Evolutionary conservation across 2,113 vertebrate species (phyloP).

Genomic region (Paradoxurus hermaphroditus): DNA sequence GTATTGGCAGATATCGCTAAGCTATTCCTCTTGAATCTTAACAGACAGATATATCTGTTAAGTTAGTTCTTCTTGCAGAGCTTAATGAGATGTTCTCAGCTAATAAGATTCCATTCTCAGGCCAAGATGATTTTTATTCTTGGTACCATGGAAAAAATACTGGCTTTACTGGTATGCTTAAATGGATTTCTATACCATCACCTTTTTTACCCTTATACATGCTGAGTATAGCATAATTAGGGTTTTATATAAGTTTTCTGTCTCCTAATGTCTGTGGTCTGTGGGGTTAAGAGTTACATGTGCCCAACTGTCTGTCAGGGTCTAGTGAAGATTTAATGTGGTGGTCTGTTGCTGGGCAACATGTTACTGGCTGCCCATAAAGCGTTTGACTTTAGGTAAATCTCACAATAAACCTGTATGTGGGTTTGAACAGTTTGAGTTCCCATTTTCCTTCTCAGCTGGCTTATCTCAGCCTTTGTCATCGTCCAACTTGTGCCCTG

Average conservation of each 20-base stretch:
- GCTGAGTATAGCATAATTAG: background rate
- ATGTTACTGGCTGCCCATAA: slow-evolving; percentile 3
- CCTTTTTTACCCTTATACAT: background rate
- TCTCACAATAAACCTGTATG: slow-evolving; percentile 24
- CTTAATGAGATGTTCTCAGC: background rate
- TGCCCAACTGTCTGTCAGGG: slow-evolving; percentile 18
- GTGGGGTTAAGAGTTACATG: slow-evolving; percentile 24
- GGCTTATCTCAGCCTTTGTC: slow-evolving; percentile 42
- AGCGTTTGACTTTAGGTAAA: slow-evolving; percentile 35
- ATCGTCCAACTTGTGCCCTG: background rate
- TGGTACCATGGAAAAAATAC: background rate
- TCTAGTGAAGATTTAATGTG: slow-evolving; percentile 44
- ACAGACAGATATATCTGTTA: background rate
- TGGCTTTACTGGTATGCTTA: background rate
- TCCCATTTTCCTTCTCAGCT: slow-evolving; percentile 37
- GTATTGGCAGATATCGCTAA: background rate
- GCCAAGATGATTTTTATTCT: slow-evolving; percentile 17
- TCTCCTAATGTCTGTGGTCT: background rate
- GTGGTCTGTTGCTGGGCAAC: slow-evolving; percentile 48
- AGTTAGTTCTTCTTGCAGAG: background rate
- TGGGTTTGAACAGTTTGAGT: slow-evolving; percentile 46
- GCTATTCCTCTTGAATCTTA: background rate
- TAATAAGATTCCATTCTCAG: background rate
- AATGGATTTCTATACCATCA: background rate
- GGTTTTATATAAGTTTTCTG: background rate